Evolutionary conservation across 2,113 vertebrate genomes (phyloP).

Genomic region (Pygoscelis antarcticus): DNA sequence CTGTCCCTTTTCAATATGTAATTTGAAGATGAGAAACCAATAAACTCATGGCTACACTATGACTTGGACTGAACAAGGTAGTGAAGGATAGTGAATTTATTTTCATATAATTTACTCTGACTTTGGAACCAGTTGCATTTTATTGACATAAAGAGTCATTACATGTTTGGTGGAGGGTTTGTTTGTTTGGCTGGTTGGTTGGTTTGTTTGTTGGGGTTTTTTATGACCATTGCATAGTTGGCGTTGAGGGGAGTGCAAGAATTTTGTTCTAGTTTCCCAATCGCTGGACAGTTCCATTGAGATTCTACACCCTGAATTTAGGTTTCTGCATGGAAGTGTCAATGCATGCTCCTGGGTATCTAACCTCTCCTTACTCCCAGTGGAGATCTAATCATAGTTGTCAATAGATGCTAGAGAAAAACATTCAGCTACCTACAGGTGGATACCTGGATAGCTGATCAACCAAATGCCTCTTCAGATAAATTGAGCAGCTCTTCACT

Average conservation of each 20-base stretch:
- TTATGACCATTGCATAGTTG: neutral
- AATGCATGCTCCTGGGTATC: neutral
- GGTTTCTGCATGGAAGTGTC: neutral
- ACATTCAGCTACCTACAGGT: neutral
- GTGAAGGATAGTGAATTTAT: neutral
- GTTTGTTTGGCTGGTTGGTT: rapidly evolving
- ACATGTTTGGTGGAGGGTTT: neutral
- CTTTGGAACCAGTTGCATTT: neutral
- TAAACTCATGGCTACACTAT: neutral
- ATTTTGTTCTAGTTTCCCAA: neutral
- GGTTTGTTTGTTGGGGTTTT: no score
- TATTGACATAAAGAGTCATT: neutral
- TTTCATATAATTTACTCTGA: neutral
- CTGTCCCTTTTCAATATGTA: neutral
- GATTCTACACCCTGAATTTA: neutral
- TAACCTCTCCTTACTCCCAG: neutral
- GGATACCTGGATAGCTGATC: neutral
- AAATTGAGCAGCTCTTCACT: neutral
- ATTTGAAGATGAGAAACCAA: neutral
- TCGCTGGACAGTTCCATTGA: neutral
- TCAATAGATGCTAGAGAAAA: neutral
- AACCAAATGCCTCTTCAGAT: neutral
- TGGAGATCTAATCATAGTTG: neutral
- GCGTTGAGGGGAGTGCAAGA: neutral
- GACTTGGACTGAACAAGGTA: neutral